Conservation (phyloP, 2,113 vertebrate genomes). For the Ovis canadensis region DNA sequence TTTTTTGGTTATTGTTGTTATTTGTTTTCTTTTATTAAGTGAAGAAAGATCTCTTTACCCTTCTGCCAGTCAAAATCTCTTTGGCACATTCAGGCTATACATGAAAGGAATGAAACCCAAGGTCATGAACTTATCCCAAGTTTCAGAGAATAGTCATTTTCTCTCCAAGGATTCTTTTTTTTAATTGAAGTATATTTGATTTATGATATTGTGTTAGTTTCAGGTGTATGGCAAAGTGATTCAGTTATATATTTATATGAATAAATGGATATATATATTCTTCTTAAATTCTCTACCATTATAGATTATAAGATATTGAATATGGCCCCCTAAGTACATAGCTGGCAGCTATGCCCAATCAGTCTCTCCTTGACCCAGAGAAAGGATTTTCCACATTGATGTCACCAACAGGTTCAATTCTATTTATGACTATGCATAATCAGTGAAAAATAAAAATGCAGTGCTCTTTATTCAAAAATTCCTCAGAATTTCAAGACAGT, state of each 20-base stretch:
- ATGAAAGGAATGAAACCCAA: not conserved
- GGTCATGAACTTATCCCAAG: not conserved
- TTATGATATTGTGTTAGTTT: not conserved
- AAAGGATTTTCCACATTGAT: not conserved
- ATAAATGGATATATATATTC: not conserved
- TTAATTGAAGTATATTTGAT: not conserved
- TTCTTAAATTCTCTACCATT: not conserved
- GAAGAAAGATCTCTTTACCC: not conserved
- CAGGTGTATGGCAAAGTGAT: not conserved
- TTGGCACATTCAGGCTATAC: not conserved
- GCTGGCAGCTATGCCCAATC: not conserved
- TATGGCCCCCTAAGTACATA: not conserved
- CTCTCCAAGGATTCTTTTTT: not conserved
- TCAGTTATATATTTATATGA: not conserved
- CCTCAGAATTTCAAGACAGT: not conserved
- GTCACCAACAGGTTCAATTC: rapidly evolving
- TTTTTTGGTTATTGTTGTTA: not conserved
- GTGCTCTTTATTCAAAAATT: not conserved
- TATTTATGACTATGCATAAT: not conserved
- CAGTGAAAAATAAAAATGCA: not conserved
- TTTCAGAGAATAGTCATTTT: not conserved
- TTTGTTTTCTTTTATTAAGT: not conserved
- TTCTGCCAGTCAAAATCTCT: not conserved
- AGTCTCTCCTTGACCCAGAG: not conserved
- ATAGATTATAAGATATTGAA: not conserved